phyloP scores from a whole-genome alignment of 2,113 vertebrate species.

The Sylvilagus bachmani region DNA sequence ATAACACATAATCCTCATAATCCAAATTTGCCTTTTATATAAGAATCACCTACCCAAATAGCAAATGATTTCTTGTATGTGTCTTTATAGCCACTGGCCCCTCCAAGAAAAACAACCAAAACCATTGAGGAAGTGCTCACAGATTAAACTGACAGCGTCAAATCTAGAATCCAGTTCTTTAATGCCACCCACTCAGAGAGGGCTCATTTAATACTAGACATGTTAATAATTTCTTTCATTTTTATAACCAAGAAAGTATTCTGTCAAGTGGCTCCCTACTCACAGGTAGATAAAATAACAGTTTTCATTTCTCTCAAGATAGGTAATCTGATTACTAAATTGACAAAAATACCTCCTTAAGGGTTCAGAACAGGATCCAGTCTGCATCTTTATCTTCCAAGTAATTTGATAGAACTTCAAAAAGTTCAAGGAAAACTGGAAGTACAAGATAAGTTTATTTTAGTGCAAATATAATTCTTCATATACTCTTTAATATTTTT shows the following conservation, averaged over 20 bases:
- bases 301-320: not conserved
- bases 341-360: not conserved
- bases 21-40: not conserved
- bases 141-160: not conserved
- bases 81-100: not conserved
- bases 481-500: too few relatives aligned
- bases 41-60: not conserved
- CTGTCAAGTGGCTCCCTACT: not conserved
- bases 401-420: too few relatives aligned
- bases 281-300: not conserved
- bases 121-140: not conserved
- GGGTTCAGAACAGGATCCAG: not conserved
- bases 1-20: not conserved
- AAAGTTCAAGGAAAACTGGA: too few relatives aligned
- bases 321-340: not conserved
- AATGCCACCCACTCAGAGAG: not conserved
- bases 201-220: not conserved
- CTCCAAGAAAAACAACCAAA: not conserved
- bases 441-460: too few relatives aligned
- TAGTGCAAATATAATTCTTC: too few relatives aligned
- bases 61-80: not conserved
- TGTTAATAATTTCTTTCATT: not conserved
- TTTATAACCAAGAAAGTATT: not conserved
- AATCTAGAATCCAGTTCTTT: not conserved
- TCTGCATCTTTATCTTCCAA: not conserved